Evolutionary conservation across 2,113 vertebrate species (phyloP), one percentile per base, ranked within the genome.

Genomic region (Anguilla rostrata): DNA sequence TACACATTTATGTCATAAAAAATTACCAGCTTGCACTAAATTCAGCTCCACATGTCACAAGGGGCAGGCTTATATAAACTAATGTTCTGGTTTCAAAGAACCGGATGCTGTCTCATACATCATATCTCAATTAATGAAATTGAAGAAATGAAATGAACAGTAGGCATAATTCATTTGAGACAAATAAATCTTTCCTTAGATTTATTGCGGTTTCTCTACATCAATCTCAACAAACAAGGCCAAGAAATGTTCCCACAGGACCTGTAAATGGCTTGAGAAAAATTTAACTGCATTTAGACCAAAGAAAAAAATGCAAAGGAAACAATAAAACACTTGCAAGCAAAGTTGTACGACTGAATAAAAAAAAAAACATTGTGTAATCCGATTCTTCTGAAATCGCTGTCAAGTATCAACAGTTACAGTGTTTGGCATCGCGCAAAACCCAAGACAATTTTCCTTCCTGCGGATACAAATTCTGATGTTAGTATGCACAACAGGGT

Each of bases 11-110:
- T 26, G 63, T n/a, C 4, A 7, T 71, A n/a, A 18, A 5, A 71
- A 71, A n/a, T n/a, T 3, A 8, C 56, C 39, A 41, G 12, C 81
- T 87, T 83, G 40, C 18, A 0, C 60, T 87, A 88, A 92, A 93
- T 90, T 90, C 87, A 39, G 43, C 22, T n/a, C 20, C 43, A 83
- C 83, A 66, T 79, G 46, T 49, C 81, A 14, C 5, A 60, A 20
- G 56, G 66, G 88, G 84, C 66, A 85, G 86, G 87, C 88, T 9
- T 94, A 90, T 92, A 93, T 89, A 15, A 40, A 78, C 91, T 93
- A 78, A 88, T 86, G 89, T 83, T 86, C 87, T 92, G 93, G 92
- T 92, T 91, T 91, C 43, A 16, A 49, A 85, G 88, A 93, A 75
- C 88, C 88, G 85, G 84, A 71, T 8, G 71, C 71, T 49, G 85